Percentiles rank a stretch among this genome's conserved stretches.
Conservation (phyloP, 1,140 invertebrate species). For the Drosophila simulans region DNA sequence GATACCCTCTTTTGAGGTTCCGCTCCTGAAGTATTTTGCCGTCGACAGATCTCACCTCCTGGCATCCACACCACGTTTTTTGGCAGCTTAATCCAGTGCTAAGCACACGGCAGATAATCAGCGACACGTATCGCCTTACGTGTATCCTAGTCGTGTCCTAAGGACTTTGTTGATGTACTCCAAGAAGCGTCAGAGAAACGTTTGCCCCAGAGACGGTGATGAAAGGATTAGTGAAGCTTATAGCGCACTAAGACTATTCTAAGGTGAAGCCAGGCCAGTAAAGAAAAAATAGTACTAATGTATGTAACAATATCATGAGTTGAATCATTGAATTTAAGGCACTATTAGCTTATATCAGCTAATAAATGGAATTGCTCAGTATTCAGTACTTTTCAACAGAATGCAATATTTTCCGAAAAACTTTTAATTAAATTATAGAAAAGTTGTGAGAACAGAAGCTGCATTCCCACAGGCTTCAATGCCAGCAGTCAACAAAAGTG, state of each 20-base stretch:
- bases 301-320: neutral
- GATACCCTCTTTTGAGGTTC: constrained; percentile 1
- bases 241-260: neutral
- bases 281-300: neutral
- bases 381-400: constrained; percentile 1
- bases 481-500: constrained; percentile 54
- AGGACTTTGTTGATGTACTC: constrained; percentile 3
- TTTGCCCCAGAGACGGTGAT: constrained; percentile 31
- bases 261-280: neutral
- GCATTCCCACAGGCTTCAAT: neutral
- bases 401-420: constrained; percentile 52
- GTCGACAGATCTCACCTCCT: constrained; percentile 9
- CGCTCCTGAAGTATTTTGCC: neutral
- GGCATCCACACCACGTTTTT: constrained; percentile 42
- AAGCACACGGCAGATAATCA: constrained; percentile 75
- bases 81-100: constrained; percentile 71
- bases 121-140: constrained; percentile 67
- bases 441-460: constrained; percentile 36
- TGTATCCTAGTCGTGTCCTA: constrained; percentile 36
- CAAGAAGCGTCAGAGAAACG: constrained; percentile 18
- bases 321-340: too few species aligned
- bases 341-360: too few species aligned
- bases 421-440: constrained; percentile 73
- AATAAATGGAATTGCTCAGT: neutral
- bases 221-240: constrained; percentile 18